Evolutionary conservation across 2,888 invertebrate genomes (phyloP).

Genomic region (Alviniconcha strummeri): DNA sequence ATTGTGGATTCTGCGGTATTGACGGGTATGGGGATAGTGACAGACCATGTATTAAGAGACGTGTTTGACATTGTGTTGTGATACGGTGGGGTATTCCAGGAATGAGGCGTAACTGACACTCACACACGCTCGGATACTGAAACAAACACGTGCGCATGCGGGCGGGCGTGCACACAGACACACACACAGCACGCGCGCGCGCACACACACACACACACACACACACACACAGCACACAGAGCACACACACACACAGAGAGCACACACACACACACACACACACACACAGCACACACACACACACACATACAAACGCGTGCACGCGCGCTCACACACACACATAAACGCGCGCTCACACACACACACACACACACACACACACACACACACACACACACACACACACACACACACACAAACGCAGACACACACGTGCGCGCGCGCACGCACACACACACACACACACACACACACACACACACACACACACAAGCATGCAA

Average conservation of each 20-base stretch:
- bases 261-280: neutral
- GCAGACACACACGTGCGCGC: neutral
- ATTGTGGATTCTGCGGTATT: too few species aligned
- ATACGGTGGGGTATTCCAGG: too few species aligned
- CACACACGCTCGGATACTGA: too few species aligned
- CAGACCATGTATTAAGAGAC: too few species aligned
- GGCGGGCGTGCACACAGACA: neutral
- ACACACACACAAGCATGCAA: neutral
- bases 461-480: slow-evolving; percentile 6
- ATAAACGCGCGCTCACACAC: neutral
- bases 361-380: slow-evolving; percentile 5
- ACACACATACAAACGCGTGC: neutral
- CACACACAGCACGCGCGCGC: neutral
- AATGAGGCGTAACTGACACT: too few species aligned
- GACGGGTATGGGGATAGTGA: too few species aligned
- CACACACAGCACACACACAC: slow-evolving; percentile 9
- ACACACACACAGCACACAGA: neutral
- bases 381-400: neutral
- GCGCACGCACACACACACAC: neutral
- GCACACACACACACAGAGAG: neutral
- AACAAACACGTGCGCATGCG: neutral
- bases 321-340: slow-evolving; percentile 3
- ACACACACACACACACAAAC: neutral
- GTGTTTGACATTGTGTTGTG: too few species aligned
- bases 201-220: slow-evolving; percentile 3